A percentile compares a stretch with the other conserved stretches of the same genome.
These are phyloP conservation scores for Phalacrocorax brasilianus DNA, from an alignment of 2,113 vertebrate genomes.

Conservation along the genomic window DNA sequence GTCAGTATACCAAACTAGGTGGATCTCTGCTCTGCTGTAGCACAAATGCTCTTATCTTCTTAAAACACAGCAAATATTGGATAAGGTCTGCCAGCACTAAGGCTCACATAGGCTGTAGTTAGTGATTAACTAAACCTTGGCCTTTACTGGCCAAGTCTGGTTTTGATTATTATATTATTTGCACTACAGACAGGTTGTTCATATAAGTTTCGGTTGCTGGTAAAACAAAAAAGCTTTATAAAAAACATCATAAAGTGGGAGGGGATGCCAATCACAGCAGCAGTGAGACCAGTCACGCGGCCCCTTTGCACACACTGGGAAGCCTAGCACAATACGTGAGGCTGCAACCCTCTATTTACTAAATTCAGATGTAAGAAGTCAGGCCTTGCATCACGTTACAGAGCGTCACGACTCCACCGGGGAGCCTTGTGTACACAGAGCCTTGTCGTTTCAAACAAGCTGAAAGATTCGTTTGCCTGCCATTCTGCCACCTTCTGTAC, in stretches of 20 bases:
- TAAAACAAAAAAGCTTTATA: background rate
- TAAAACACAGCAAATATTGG: background rate
- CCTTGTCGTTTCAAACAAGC: background rate
- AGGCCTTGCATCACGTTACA: background rate
- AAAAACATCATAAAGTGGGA: background rate
- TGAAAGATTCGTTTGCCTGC: background rate
- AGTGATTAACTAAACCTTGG: background rate
- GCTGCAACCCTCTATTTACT: background rate
- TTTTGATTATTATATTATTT: background rate
- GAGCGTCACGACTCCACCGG: background rate
- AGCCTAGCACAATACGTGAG: background rate
- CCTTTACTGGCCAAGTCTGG: background rate
- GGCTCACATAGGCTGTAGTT: background rate
- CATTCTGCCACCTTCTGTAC: background rate
- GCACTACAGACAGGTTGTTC: background rate
- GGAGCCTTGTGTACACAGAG: background rate
- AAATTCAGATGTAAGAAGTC: background rate
- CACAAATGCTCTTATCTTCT: background rate
- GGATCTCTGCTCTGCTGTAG: background rate
- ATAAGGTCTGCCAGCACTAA: background rate
- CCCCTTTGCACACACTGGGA: background rate
- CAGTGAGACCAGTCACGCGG: rapidly evolving
- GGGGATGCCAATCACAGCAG: background rate
- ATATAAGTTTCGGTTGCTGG: background rate
- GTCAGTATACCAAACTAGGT: background rate